Evolutionary conservation across 2,113 vertebrate genomes (phyloP).

Genomic region (Toxostoma redivivum): DNA sequence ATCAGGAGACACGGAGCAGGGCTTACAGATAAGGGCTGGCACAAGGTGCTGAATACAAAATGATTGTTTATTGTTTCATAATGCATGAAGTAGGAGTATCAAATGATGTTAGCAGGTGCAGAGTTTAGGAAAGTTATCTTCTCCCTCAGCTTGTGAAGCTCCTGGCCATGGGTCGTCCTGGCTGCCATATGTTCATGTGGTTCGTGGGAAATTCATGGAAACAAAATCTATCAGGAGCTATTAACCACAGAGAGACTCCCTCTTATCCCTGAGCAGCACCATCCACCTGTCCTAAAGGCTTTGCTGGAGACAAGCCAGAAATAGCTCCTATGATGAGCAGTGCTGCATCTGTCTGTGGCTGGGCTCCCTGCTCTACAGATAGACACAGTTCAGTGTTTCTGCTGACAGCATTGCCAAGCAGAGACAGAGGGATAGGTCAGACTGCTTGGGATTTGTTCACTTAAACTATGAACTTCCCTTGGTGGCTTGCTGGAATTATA

Average conservation of each 20-base stretch:
- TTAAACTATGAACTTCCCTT: background rate
- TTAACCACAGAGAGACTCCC: background rate
- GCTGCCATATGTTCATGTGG: background rate
- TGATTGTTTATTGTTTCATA: conserved; percentile 23
- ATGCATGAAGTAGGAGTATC: conserved; percentile 37
- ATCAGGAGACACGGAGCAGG: background rate
- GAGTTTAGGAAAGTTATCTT: background rate
- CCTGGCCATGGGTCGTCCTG: background rate
- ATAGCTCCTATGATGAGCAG: background rate
- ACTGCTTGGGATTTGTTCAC: background rate
- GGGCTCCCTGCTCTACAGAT: background rate
- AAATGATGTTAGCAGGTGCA: background rate
- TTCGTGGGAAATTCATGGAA: conserved; percentile 7
- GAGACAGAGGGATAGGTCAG: background rate
- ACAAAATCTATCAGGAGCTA: background rate
- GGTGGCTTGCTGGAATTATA: background rate
- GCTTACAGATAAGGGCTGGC: background rate
- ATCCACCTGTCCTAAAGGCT: background rate
- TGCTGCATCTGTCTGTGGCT: background rate
- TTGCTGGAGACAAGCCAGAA: background rate
- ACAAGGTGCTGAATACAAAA: background rate
- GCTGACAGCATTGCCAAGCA: background rate
- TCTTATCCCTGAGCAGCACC: background rate
- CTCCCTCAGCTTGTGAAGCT: background rate
- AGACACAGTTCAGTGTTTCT: background rate